Evolutionary conservation across 2,888 invertebrate genomes (phyloP), one percentile per base, ranked within the genome.

Genomic region (Tortricodes alternella): DNA sequence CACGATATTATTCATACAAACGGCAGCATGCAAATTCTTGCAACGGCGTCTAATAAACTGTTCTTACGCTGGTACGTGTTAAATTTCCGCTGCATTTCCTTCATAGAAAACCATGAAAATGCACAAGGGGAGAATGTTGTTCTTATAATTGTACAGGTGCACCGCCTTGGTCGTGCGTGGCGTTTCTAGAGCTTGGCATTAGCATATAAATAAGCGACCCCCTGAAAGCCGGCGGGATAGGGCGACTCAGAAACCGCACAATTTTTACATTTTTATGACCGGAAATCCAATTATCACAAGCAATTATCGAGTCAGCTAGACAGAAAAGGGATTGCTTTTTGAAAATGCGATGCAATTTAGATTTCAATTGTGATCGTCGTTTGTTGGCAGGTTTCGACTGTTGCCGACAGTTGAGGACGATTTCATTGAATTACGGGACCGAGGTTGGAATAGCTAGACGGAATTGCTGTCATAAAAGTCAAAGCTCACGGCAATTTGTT

Each of bases 151-250:
- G 85, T 76, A 83, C 85, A 88, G 85, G 82, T 87, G 85, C 80
- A 81, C 64, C 74, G 77, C 80, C 81, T 84, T 78, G 84, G 80
- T 76, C 83, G 81, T 85, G 87, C 86, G 78, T 82, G 81, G 85
- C 78, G 82, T 85, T 85, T 80, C 79, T 79, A 74, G 79, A 67
- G 71, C 67, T 67, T 67, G 64, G 70, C 74, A 90, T 89, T 90
- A 84, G 82, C 89, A 90, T 89, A 86, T 89, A 89, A 88, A 90
- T 90, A 88, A 87, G 82, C 79, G 65, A 70, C 73, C 79, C 83
- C 74, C 74, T 76, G 75, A 76, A 83, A 78, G 66, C 64, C 61
- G 67, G 65, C 63, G 63, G 68, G 72, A 78, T 82, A 81, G 79
- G 85, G 80, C 71, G 76, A 62, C 63, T 71, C 62, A 61, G 63